phyloP scores from a whole-genome alignment of 2,888 invertebrate species.

The Parelbella ahira region DNA sequence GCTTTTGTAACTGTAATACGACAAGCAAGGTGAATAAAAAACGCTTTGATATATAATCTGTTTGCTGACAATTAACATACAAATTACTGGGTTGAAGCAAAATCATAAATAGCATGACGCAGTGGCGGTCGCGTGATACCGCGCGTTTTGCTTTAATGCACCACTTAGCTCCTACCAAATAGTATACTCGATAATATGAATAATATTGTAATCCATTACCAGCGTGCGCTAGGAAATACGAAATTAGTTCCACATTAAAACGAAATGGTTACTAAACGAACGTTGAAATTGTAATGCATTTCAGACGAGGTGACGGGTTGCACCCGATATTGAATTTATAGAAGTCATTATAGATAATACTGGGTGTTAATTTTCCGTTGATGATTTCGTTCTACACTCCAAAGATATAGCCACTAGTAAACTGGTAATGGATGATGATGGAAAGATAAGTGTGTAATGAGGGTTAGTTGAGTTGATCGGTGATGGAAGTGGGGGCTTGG shows the following conservation, averaged over 20 bases:
- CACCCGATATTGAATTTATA: conserved; percentile 13
- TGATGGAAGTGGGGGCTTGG: conserved; percentile 27
- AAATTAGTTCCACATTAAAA: not conserved
- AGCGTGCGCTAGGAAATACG: not conserved
- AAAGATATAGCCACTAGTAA: not conserved
- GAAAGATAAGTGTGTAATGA: conserved; percentile 7
- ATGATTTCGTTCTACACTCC: conserved; percentile 8
- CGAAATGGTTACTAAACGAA: conserved; percentile 5
- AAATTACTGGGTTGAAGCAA: conserved; percentile 32
- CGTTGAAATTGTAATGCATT: conserved; percentile 7
- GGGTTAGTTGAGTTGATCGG: conserved; percentile 5
- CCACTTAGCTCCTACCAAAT: conserved; percentile 29
- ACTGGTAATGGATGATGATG: conserved; percentile 25
- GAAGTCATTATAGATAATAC: conserved; percentile 1
- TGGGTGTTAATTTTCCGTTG: conserved; percentile 25
- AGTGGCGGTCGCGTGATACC: conserved; percentile 48
- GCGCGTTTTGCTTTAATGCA: conserved; percentile 35
- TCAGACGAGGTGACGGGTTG: conserved; percentile 11
- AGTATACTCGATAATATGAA: conserved; percentile 1
- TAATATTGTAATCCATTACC: conserved; percentile 19
- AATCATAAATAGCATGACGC: conserved; percentile 26
- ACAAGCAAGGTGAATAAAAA: conserved; percentile 14
- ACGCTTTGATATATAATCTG: conserved; percentile 23
- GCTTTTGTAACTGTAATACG: not conserved
- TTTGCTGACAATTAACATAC: conserved; percentile 28